phyloP scores from a whole-genome alignment of 2,888 invertebrate species.

The Chaetogeoica ovagalla region DNA sequence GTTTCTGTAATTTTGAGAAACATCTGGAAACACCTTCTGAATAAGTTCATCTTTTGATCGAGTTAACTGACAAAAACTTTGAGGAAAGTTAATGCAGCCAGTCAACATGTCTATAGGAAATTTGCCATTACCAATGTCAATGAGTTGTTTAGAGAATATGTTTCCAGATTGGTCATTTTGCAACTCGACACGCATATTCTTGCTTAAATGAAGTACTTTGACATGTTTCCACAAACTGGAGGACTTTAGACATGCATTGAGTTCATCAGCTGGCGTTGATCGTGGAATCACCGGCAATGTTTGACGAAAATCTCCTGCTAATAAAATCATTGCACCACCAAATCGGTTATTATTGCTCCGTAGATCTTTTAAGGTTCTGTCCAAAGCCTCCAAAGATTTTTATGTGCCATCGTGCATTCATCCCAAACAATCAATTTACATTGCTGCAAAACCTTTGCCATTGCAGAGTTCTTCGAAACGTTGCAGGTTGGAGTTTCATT shows the following conservation, averaged over 20 bases:
- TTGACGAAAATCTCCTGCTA: conserved; percentile 35
- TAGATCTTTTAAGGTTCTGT: no score
- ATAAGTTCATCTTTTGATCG: conserved; percentile 57
- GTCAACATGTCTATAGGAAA: no score
- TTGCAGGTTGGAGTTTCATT: no score
- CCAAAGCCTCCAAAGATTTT: no score
- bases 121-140: no score
- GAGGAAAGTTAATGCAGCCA: no score
- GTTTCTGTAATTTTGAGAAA: conserved; percentile 49
- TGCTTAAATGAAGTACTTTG: conserved; percentile 51
- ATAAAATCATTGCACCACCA: no score
- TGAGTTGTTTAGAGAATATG: conserved; percentile 16
- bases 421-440: no score
- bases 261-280: conserved; percentile 54
- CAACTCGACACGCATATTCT: conserved; percentile 38
- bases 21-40: conserved; percentile 58
- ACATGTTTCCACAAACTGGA: conserved; percentile 53
- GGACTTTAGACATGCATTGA: conserved; percentile 51
- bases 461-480: no score
- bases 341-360: no score
- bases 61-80: conserved; percentile 56
- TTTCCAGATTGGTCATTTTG: conserved; percentile 30
- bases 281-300: conserved; percentile 54
- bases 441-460: no score
- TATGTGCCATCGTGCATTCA: no score